These are phyloP conservation scores for Saccopteryx bilineata DNA, from an alignment of 2,113 vertebrate genomes.

Conservation along the genomic window DNA sequence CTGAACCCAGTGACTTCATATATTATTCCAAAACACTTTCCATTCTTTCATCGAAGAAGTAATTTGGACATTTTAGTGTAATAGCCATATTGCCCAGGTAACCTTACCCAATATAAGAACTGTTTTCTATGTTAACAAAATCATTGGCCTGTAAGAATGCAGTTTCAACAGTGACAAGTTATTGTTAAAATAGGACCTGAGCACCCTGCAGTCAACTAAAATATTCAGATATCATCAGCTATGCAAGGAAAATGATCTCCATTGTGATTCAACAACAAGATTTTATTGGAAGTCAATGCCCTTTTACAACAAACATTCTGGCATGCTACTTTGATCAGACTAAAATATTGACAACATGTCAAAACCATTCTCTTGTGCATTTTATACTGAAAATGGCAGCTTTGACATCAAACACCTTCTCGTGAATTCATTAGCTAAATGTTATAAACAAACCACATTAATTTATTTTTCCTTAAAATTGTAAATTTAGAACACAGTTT, in stretches of 20 bases:
- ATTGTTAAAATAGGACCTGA: background rate
- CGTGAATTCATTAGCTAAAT: conserved; percentile 71
- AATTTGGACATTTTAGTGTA: background rate
- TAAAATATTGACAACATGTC: conserved; percentile 86
- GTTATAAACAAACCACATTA: conserved; percentile 35
- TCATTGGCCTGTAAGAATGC: background rate
- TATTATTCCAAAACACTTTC: background rate
- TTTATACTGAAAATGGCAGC: conserved; percentile 83
- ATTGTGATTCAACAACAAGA: conserved; percentile 55
- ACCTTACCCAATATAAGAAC: background rate
- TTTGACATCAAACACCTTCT: conserved; percentile 70
- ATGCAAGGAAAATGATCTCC: background rate
- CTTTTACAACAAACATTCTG: conserved; percentile 72
- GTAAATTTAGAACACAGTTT: background rate
- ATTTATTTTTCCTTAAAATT: conserved; percentile 58
- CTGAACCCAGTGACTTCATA: background rate
- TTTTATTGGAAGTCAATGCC: conserved; percentile 63
- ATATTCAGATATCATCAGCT: background rate
- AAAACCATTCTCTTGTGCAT: conserved; percentile 76
- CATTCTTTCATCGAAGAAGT: background rate
- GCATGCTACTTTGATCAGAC: conserved; percentile 74
- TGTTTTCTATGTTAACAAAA: background rate
- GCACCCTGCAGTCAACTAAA: background rate
- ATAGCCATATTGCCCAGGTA: background rate
- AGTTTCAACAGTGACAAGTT: background rate